Percentiles rank a stretch among this genome's conserved stretches.
Conservation (phyloP, 2,113 vertebrate genomes). For the Ochotona curzoniae region DNA sequence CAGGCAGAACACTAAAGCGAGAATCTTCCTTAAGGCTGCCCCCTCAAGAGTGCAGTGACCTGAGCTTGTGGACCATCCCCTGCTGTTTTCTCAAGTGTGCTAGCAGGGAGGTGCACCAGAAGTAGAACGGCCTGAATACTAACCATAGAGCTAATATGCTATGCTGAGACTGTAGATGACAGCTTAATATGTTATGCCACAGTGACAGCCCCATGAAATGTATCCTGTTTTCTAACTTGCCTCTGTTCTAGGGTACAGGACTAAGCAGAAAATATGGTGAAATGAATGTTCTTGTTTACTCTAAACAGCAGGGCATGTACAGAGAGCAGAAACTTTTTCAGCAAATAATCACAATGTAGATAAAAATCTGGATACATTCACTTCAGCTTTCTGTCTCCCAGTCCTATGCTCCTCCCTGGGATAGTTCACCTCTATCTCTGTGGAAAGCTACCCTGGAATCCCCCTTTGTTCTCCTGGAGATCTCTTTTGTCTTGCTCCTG, state of each 20-base stretch:
- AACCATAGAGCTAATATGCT: too few species aligned
- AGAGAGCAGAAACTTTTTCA: constrained; percentile 3
- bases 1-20: too few species aligned
- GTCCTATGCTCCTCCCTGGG: not conserved
- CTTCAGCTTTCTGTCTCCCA: not conserved
- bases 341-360: not conserved
- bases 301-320: not conserved
- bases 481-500: not conserved
- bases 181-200: too few species aligned
- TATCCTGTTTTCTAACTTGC: not conserved
- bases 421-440: not conserved
- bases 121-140: too few species aligned
- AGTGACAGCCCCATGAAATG: not conserved
- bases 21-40: too few species aligned
- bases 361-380: not conserved
- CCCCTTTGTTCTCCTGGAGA: not conserved
- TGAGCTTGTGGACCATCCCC: too few species aligned
- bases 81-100: too few species aligned
- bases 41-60: too few species aligned
- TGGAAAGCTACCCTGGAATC: not conserved
- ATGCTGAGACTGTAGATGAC: too few species aligned
- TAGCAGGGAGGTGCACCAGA: too few species aligned
- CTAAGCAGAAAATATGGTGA: constrained; percentile 5
- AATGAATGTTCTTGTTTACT: not conserved
- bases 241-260: not conserved